A percentile compares a stretch with the other conserved stretches of the same genome.
Evolutionary conservation across 2,888 invertebrate genomes (phyloP).

Genomic region (Ectemnius lituratus): DNA sequence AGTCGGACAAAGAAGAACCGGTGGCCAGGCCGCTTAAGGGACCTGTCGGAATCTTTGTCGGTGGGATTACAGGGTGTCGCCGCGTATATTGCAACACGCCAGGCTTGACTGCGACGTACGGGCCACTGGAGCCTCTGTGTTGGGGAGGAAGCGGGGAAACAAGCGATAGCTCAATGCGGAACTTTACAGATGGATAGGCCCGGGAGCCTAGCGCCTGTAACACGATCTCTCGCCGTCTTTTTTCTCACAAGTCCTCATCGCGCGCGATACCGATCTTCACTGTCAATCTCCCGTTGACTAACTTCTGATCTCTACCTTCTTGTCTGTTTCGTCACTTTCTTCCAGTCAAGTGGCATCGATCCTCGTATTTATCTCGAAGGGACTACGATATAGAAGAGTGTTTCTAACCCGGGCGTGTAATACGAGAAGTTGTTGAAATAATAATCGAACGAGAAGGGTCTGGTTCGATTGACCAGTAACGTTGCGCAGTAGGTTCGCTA

Average conservation of each 20-base stretch:
- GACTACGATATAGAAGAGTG: no score
- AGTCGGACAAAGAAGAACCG: neutral
- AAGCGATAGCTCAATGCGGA: slow-evolving; percentile 29
- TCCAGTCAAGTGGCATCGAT: no score
- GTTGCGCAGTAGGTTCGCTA: neutral
- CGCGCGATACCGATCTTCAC: slow-evolving; percentile 27
- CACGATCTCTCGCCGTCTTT: slow-evolving; percentile 24
- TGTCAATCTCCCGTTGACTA: neutral
- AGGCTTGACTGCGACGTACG: slow-evolving; percentile 1
- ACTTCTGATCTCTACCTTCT: neutral
- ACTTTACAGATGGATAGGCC: slow-evolving; percentile 39
- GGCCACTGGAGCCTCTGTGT: neutral
- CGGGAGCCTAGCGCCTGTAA: slow-evolving; percentile 43
- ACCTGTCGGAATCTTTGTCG: slow-evolving; percentile 12
- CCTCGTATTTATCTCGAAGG: no score
- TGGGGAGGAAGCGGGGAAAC: slow-evolving; percentile 18
- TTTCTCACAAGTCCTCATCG: slow-evolving; percentile 25
- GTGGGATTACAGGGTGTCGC: slow-evolving; percentile 3
- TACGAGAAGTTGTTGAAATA: neutral
- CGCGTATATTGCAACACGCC: neutral
- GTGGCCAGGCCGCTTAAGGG: neutral
- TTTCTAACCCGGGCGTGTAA: neutral
- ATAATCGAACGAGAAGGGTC: slow-evolving; percentile 11
- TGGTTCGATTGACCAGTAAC: neutral
- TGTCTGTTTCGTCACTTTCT: no score